phyloP scores from a whole-genome alignment of 64 coral and sea anemone species.

The Stylophora pistillata region DNA sequence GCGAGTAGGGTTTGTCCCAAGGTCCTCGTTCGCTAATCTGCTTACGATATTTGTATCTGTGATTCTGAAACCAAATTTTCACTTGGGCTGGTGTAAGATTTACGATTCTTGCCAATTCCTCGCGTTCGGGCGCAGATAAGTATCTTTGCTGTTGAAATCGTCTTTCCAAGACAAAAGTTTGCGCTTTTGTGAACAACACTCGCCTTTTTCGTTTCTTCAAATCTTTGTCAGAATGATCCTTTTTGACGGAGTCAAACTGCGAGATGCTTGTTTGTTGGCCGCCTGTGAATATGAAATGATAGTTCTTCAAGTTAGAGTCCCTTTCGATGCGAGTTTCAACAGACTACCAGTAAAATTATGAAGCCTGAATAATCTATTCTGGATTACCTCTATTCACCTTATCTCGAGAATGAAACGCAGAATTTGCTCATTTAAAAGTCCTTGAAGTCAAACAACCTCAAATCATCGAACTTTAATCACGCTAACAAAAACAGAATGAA shows the following conservation, averaged over 20 bases:
- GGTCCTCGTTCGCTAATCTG: slow-evolving; percentile 93
- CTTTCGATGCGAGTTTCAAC: slow-evolving; percentile 21
- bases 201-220: slow-evolving; percentile 67
- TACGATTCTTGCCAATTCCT: slow-evolving; percentile 70
- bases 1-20: slow-evolving; percentile 86
- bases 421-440: slow-evolving; percentile 45
- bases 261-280: neutral
- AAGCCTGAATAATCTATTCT: slow-evolving; percentile 35
- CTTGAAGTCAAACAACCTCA: slow-evolving; percentile 18
- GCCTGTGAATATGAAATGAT: slow-evolving; percentile 2
- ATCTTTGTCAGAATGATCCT: slow-evolving; percentile 36
- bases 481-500: neutral
- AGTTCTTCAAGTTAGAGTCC: slow-evolving; percentile 4
- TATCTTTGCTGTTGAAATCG: slow-evolving; percentile 80
- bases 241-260: slow-evolving; percentile 15
- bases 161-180: slow-evolving; percentile 76
- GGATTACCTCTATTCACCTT: slow-evolving; percentile 42
- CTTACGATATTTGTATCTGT: slow-evolving; percentile 94
- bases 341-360: slow-evolving; percentile 46
- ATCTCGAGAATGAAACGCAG: slow-evolving; percentile 43
- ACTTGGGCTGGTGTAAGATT: slow-evolving; percentile 82
- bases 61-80: slow-evolving; percentile 90
- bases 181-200: slow-evolving; percentile 78
- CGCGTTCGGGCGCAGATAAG: slow-evolving; percentile 71
- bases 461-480: slow-evolving; percentile 4